Evolutionary conservation across 2,113 vertebrate genomes (phyloP).

Genomic region (Gallinago undulata): DNA sequence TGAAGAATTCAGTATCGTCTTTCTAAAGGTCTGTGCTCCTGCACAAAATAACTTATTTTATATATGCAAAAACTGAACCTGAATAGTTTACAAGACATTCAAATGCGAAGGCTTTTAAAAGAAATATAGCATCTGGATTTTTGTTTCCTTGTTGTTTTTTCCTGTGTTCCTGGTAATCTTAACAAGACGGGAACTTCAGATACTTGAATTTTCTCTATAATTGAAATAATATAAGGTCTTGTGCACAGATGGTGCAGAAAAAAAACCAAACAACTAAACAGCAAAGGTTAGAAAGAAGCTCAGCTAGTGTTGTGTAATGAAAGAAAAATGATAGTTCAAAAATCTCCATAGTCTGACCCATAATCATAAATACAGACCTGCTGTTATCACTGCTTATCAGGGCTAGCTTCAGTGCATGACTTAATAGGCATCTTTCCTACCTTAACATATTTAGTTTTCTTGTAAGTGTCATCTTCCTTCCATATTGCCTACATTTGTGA

Average conservation of each 20-base stretch:
- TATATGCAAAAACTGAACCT: neutral
- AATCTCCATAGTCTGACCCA: neutral
- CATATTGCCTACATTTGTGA: neutral
- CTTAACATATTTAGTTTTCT: neutral
- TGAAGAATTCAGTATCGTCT: neutral
- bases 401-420: neutral
- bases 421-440: neutral
- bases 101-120: neutral
- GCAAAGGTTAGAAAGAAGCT: neutral
- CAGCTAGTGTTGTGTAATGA: neutral
- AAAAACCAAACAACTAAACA: neutral
- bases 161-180: neutral
- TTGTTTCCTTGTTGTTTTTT: neutral
- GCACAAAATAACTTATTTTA: neutral
- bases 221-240: neutral
- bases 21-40: neutral
- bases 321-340: neutral
- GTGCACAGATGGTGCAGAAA: neutral
- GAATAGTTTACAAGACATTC: neutral
- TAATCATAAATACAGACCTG: neutral
- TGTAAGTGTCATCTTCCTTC: neutral
- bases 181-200: neutral
- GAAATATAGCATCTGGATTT: neutral
- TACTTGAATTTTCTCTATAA: neutral
- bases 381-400: accelerated